Percentiles rank a stretch among this genome's conserved stretches.
These are phyloP conservation scores for Nipponia nippon DNA, from an alignment of 2,113 vertebrate species.

Conservation along the genomic window DNA sequence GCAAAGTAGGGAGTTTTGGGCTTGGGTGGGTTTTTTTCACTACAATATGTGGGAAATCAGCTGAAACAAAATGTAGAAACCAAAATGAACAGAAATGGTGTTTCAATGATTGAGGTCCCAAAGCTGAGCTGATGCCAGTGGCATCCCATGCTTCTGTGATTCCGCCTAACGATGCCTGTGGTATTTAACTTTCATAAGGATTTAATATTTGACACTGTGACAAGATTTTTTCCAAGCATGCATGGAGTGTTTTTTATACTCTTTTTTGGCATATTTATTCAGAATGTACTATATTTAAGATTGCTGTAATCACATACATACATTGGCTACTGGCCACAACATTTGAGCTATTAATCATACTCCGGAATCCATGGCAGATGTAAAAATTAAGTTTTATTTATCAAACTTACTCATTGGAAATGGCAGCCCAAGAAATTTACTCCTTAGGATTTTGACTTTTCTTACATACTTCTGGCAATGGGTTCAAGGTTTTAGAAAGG, in stretches of 20 bases:
- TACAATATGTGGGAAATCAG: background rate
- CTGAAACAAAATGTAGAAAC: background rate
- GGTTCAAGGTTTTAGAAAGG: conserved; percentile 51
- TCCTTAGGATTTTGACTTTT: conserved; percentile 28
- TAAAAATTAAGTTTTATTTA: conserved; percentile 65
- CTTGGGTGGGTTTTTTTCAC: background rate
- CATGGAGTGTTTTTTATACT: conserved; percentile 12
- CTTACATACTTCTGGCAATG: conserved; percentile 34
- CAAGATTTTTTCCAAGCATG: conserved; percentile 36
- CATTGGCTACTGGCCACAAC: conserved; percentile 44
- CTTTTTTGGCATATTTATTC: conserved; percentile 52
- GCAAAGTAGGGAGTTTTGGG: background rate
- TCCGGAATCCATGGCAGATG: conserved; percentile 41
- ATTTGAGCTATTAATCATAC: conserved; percentile 52
- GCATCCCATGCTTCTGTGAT: background rate
- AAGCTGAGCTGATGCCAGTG: background rate
- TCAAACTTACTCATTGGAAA: conserved; percentile 51
- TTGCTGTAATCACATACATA: conserved; percentile 52
- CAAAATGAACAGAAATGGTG: background rate
- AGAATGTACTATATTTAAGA: conserved; percentile 44
- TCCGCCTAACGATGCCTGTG: background rate
- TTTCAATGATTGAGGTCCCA: background rate
- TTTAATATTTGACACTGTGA: conserved; percentile 54
- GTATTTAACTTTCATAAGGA: conserved; percentile 47
- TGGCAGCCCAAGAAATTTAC: conserved; percentile 27